Conservation (phyloP, 2,888 invertebrate genomes). For the Spatulosminthurus flaviceps region DNA sequence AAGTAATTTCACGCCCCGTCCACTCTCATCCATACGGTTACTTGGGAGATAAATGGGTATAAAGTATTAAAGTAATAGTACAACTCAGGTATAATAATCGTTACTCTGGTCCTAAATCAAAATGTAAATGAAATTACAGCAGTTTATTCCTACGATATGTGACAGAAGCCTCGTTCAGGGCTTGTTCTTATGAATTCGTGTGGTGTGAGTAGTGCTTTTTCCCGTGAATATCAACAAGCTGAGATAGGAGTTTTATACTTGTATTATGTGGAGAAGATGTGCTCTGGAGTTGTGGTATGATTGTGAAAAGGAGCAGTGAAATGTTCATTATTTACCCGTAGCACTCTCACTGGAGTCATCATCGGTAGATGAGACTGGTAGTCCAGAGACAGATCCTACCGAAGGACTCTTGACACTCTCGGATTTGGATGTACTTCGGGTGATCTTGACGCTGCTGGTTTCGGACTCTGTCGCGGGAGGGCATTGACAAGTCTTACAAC, state of each 20-base stretch:
- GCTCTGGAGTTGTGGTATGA: too few species aligned
- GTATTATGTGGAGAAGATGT: too few species aligned
- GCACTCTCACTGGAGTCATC: constrained; percentile 40
- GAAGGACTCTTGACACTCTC: constrained; percentile 33
- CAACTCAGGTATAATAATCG: constrained; percentile 6
- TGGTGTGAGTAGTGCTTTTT: too few species aligned
- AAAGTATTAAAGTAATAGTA: neutral
- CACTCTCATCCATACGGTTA: neutral
- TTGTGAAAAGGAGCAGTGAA: neutral
- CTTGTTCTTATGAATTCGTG: too few species aligned
- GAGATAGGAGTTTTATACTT: too few species aligned
- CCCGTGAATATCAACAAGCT: too few species aligned
- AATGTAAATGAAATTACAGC: constrained; percentile 14
- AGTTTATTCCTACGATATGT: neutral
- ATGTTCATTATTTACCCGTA: constrained; percentile 39
- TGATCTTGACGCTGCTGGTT: constrained; percentile 39
- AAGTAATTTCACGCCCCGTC: neutral
- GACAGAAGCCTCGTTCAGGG: neutral
- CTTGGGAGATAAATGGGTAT: neutral
- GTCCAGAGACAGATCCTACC: constrained; percentile 52
- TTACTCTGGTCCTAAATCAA: neutral
- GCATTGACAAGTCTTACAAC: constrained; percentile 62
- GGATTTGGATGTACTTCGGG: constrained; percentile 24
- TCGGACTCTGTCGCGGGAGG: constrained; percentile 37
- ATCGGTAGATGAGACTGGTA: constrained; percentile 37